Percentiles rank a stretch among this genome's conserved stretches.
Evolutionary conservation across 2,113 vertebrate genomes (phyloP).

Genomic region (Baryphthengus martii): DNA sequence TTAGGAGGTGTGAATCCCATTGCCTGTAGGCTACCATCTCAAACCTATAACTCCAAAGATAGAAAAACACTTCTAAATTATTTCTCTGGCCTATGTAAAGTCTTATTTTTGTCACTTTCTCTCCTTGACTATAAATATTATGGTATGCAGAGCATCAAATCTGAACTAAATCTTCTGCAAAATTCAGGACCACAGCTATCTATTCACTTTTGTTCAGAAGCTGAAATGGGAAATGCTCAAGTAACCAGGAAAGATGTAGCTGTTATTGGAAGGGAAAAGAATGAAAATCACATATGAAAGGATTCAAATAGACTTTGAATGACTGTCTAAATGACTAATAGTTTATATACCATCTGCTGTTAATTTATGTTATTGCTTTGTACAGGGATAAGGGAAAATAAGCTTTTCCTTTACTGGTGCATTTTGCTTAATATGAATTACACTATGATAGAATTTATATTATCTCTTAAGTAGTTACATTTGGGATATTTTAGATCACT

Average conservation of each 20-base stretch:
- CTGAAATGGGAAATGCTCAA: neutral
- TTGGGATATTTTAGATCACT: neutral
- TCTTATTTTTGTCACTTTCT: neutral
- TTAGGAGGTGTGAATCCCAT: neutral
- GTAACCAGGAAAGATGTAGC: neutral
- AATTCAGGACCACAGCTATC: neutral
- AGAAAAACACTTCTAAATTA: neutral
- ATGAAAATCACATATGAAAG: neutral
- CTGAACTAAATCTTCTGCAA: neutral
- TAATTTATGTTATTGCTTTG: neutral
- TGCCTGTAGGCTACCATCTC: neutral
- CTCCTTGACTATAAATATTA: neutral
- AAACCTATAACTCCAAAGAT: neutral
- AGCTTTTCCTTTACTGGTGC: neutral
- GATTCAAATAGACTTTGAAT: neutral
- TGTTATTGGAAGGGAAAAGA: neutral
- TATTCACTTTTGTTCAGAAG: neutral
- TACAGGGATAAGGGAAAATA: neutral
- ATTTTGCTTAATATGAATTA: neutral
- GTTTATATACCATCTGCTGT: constrained; percentile 8
- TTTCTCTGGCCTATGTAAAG: neutral
- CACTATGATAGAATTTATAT: neutral
- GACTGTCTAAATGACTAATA: neutral
- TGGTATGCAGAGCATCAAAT: neutral
- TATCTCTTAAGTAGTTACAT: neutral